Evolutionary conservation across 2,888 invertebrate genomes (phyloP).

Genomic region (Lypha dubia): DNA sequence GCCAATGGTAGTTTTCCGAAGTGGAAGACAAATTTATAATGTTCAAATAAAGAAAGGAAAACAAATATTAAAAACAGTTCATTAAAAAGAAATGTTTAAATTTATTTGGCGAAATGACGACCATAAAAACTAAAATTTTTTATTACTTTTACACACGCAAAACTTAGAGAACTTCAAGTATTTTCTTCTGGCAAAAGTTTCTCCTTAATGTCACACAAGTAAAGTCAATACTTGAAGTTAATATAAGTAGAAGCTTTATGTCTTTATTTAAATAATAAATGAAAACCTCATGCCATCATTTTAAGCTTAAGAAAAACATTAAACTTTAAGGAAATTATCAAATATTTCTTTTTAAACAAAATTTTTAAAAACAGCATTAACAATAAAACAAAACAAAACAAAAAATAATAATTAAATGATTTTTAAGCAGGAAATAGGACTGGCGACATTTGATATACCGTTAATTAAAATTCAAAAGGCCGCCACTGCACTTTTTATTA

Average conservation of each 20-base stretch:
- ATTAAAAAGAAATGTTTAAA: constrained; percentile 33
- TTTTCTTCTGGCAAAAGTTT: neutral
- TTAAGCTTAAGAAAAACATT: neutral
- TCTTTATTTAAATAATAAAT: neutral
- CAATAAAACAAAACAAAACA: no score
- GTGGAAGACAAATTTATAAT: neutral
- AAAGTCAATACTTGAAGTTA: constrained; percentile 36
- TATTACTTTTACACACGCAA: constrained; percentile 59
- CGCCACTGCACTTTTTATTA: no score
- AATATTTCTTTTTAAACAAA: neutral
- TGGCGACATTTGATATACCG: no score
- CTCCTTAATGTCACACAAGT: constrained; percentile 29
- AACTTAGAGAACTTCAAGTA: constrained; percentile 16
- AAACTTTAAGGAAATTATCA: neutral
- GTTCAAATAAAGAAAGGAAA: neutral
- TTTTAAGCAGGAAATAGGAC: neutral
- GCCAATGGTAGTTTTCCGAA: no score
- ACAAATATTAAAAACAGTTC: constrained; percentile 6
- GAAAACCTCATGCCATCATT: neutral
- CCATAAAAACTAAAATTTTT: constrained; percentile 43
- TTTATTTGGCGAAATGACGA: constrained; percentile 51
- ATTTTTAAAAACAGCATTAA: neutral
- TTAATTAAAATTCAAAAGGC: no score
- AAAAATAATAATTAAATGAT: no score
- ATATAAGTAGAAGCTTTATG: neutral